phyloP scores from a whole-genome alignment of 2,797 vertebrate species.

The Pseudochirops corinnae region DNA sequence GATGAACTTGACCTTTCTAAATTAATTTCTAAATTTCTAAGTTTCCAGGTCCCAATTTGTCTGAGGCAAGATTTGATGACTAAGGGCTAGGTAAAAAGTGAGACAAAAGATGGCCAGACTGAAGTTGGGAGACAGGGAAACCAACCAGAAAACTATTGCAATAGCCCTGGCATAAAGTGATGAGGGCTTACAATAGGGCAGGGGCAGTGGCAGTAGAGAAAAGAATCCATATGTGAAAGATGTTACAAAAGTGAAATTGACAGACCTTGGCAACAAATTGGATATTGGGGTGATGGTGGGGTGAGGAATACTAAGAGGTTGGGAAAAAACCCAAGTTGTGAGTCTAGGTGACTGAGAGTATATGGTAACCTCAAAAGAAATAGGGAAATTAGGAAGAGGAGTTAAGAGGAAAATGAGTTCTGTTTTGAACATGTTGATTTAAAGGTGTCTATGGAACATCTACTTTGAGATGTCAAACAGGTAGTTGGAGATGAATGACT shows the following conservation, averaged over 20 bases:
- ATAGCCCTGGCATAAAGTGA: not conserved
- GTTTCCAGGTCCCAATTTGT: too few relatives aligned
- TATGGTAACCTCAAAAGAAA: not conserved
- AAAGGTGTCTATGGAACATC: not conserved
- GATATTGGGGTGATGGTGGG: not conserved
- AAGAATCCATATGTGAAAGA: not conserved
- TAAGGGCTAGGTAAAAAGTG: too few relatives aligned
- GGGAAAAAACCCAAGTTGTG: not conserved
- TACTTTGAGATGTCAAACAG: not conserved
- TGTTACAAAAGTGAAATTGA: not conserved
- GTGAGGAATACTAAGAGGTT: not conserved
- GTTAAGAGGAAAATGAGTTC: not conserved
- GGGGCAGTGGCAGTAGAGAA: not conserved
- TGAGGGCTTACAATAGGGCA: not conserved
- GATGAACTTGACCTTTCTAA: too few relatives aligned
- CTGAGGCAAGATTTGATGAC: too few relatives aligned
- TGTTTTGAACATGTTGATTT: not conserved
- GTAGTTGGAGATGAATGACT: not conserved
- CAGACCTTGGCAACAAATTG: not conserved
- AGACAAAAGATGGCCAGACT: not conserved
- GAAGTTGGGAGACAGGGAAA: not conserved
- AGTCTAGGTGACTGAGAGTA: not conserved
- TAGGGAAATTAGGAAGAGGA: not conserved
- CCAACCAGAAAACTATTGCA: not conserved
- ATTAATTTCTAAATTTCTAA: too few relatives aligned